A percentile compares a stretch with the other conserved stretches of the same genome.
These are phyloP conservation scores for Rhamphomyia laevipes DNA, from an alignment of 2,888 invertebrate species.

Conservation along the genomic window DNA sequence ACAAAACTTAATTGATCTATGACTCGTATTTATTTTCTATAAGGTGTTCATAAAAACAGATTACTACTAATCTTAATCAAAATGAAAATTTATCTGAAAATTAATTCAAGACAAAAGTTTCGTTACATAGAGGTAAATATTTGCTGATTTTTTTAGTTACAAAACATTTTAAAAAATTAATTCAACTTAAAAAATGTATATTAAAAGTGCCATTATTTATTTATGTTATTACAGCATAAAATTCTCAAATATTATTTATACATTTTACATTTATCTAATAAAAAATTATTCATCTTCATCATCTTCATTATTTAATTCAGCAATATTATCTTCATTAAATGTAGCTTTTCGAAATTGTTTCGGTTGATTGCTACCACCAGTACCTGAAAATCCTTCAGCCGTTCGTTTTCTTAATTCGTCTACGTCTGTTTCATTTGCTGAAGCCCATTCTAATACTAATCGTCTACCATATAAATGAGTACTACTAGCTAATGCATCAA, in stretches of 20 bases:
- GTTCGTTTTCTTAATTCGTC: conserved; percentile 76
- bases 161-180: too few relatives aligned
- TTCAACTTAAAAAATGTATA: too few relatives aligned
- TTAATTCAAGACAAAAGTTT: too few relatives aligned
- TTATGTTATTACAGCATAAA: neutral
- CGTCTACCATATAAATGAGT: conserved; percentile 96
- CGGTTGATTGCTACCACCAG: conserved; percentile 23
- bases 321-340: conserved; percentile 28
- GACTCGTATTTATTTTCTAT: too few relatives aligned
- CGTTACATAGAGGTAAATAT: too few relatives aligned
- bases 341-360: conserved; percentile 39
- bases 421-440: conserved; percentile 57
- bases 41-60: too few relatives aligned
- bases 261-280: neutral
- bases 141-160: too few relatives aligned
- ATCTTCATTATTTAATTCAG: conserved; percentile 12
- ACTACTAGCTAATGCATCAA: conserved; percentile 84
- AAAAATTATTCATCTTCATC: conserved; percentile 15
- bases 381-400: conserved; percentile 49
- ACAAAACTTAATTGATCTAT: too few relatives aligned
- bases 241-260: neutral
- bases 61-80: too few relatives aligned
- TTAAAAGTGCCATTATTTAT: too few relatives aligned
- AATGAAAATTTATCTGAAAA: too few relatives aligned
- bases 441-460: conserved; percentile 84